Evolutionary conservation across 2,797 vertebrate species (phyloP), one percentile per base, ranked within the genome.

Genomic region (Silurus aristotelis): DNA sequence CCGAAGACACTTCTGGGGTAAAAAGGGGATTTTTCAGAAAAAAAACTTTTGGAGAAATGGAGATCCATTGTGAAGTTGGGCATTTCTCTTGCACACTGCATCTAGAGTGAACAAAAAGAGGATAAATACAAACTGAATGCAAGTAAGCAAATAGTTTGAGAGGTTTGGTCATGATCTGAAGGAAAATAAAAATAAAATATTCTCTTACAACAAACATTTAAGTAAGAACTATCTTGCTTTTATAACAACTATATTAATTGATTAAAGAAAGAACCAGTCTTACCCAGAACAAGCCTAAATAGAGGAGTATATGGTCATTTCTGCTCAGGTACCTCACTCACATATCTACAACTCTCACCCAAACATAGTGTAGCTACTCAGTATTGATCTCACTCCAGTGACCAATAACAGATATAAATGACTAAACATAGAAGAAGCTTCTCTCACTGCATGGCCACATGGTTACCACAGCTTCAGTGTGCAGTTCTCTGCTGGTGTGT

Each of bases 51-150:
- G 48, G 10, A 78, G 93, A 86, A 82, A 94, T 90, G 72, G 93
- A 93, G 14, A 95, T 10, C 94, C 94, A 94, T 68, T 87, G 61
- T 52, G 90, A 90, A 52, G 76, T 78, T 9, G 0, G 38, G 70
- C 95, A 95, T 15, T 94, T 89, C 7, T 88, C 86, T 80, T 89
- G 87, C 80, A 92, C 91, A 0, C 85, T 91, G 84, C 94, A 95
- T 1, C 94, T 95, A 66, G 0, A 79, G 70, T 60, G 9, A 78
- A 76, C 20, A 13, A 60, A 83, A 1, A 10, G 9, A 1, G 38
- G 72, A 10, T 13, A 13, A 15, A 71, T 12, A 31, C 17, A 1
- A 48, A 6, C 5, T 2, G 14, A 13, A 61, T 78, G 76, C 5
- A 55, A 75, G 48, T 6, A 27, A 56, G 46, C 46, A 52, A 55